Evolutionary conservation across 2,797 vertebrate species (phyloP), one percentile per base, ranked within the genome.

Genomic region (Anniella stebbinsi): DNA sequence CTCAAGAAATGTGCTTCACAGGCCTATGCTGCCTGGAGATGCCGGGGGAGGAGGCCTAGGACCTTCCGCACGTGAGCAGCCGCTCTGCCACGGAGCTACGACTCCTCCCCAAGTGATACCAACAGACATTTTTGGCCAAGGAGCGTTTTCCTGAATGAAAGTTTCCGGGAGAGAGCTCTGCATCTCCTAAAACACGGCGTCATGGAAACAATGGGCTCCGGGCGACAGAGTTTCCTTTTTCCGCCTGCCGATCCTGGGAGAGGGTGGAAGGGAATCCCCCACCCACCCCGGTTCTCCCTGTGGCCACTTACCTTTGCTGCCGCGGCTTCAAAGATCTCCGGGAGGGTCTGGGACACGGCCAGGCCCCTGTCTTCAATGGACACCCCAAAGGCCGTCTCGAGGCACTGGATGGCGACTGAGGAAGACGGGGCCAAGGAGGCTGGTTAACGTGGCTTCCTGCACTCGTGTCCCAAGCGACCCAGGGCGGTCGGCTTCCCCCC

Each of bases 341-440:
- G 98, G 70, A 99, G 98, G 13, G 97, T 98, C 90, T 98, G 94
- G 33, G 97, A 96, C 41, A 99, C 96, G 0, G 98, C 98, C 0
- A 99, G 97, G 90, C 95, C 98, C 33, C 96, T 96, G 92, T 99
- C 98, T 0, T 99, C 98, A 21, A 97, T 95, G 0, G 99, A 98
- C 80, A 99, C 97, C 0, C 98, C 98, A 6, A 99, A 99, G 0
- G 99, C 98, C 0, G 99, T 99, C 96, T 99, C 99, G 96, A 99
- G 97, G 97, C 99, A 99, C 96, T 99, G 99, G 93, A 99, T 98
- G 45, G 99, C 98, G 82, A 99, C 99, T 99, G 94, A 18, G 25
- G 1, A 25, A 6, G 0, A 66, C 21, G 48, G 73, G 4, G 85
- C 0, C 45, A 8, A 18, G 45, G 0, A 0, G 17, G 25, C 11